Conservation (phyloP, 1,140 invertebrate genomes). For the Pentalonia nigronervosa region DNA sequence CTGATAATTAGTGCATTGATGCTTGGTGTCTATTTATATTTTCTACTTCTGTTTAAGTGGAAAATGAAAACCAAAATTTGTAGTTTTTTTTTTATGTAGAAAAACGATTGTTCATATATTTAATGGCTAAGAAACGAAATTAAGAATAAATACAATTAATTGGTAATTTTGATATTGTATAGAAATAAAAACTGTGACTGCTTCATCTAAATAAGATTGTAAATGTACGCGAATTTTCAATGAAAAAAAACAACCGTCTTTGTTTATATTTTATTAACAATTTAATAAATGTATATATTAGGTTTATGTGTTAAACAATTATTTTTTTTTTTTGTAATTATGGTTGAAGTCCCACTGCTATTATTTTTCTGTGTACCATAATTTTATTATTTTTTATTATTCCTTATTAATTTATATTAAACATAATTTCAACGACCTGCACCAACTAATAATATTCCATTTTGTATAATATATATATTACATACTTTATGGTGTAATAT, state of each 20-base stretch:
- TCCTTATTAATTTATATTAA: constrained; percentile 33
- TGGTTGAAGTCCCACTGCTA: constrained; percentile 37
- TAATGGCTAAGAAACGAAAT: neutral
- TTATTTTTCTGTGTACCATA: constrained; percentile 55
- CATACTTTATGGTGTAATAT: constrained; percentile 14
- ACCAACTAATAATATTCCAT: constrained; percentile 45
- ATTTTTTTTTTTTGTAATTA: constrained; percentile 43
- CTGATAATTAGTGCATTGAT: constrained; percentile 10
- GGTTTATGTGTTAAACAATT: constrained; percentile 50
- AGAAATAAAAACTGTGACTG: neutral
- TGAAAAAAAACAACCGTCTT: constrained; percentile 6
- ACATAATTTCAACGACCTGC: constrained; percentile 25
- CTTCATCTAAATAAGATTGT: constrained; percentile 27
- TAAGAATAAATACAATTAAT: neutral
- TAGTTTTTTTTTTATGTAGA: constrained; percentile 14
- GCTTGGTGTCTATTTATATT: constrained; percentile 25
- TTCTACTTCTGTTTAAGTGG: neutral
- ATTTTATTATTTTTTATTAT: constrained; percentile 53
- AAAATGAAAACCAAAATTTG: neutral
- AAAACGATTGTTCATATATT: neutral
- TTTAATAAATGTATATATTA: constrained; percentile 53
- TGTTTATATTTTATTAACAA: constrained; percentile 38
- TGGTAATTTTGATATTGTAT: constrained; percentile 13
- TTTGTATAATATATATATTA: neutral
- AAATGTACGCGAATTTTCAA: neutral